Evolutionary conservation across 64 coral and sea anemone genomes (phyloP).

Genomic region (Montipora sp.): DNA sequence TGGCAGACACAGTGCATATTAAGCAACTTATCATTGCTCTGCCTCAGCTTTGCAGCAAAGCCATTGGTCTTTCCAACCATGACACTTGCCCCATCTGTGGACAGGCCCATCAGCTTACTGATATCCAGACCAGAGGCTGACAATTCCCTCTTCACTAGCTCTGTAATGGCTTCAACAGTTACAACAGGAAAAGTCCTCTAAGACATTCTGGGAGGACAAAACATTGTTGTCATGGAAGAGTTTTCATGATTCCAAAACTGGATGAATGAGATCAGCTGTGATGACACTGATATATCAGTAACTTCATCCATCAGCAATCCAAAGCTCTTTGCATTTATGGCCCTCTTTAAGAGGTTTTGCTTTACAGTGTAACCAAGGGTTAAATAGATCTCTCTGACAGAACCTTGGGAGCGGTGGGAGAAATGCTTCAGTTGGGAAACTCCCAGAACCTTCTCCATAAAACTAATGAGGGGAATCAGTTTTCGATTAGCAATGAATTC

Average conservation of each 20-base stretch:
- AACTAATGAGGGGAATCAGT: constrained; percentile 39
- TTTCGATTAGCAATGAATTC: constrained; percentile 48
- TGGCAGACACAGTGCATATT: constrained; percentile 61
- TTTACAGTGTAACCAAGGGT: neutral
- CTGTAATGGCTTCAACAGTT: neutral
- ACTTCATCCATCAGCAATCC: constrained; percentile 48
- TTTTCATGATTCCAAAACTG: constrained; percentile 44
- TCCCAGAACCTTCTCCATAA: constrained; percentile 45
- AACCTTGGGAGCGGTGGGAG: constrained; percentile 42
- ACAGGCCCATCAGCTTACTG: constrained; percentile 18
- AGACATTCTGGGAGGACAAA: constrained; percentile 14
- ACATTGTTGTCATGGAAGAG: constrained; percentile 16
- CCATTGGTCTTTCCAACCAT: constrained; percentile 48
- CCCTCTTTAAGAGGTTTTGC: constrained; percentile 35
- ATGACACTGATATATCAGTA: constrained; percentile 50
- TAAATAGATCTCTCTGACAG: constrained; percentile 35
- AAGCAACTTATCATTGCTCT: constrained; percentile 19
- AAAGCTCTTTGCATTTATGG: constrained; percentile 18
- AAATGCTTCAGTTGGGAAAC: constrained; percentile 46
- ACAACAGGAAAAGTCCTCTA: constrained; percentile 31
- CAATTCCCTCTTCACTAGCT: neutral
- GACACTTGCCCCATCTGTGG: constrained; percentile 51
- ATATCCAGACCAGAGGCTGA: constrained; percentile 5
- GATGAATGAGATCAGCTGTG: constrained; percentile 42
- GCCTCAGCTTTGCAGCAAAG: neutral